These are phyloP conservation scores for Agrochola lota DNA, from an alignment of 2,888 invertebrate genomes.

Conservation along the genomic window DNA sequence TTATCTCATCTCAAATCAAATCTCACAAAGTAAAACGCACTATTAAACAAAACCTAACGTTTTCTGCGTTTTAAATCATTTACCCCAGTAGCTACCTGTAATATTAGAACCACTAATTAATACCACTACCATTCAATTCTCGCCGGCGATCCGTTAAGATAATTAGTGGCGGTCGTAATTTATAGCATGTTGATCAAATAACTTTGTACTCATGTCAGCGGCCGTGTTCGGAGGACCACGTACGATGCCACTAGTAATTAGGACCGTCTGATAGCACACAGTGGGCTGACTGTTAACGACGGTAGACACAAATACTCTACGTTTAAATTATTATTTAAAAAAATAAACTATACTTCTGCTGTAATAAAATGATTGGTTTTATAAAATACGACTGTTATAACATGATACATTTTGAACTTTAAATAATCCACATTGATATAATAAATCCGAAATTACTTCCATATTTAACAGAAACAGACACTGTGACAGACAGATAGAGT, in stretches of 20 bases:
- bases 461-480: no score
- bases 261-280: slow-evolving; percentile 46
- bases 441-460: no score
- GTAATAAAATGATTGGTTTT: not conserved
- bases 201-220: slow-evolving; percentile 56
- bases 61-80: not conserved
- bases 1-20: not conserved
- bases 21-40: not conserved
- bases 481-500: no score
- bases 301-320: slow-evolving; percentile 18
- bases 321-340: not conserved
- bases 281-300: slow-evolving; percentile 15
- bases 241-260: slow-evolving; percentile 55
- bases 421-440: not conserved
- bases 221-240: slow-evolving; percentile 41
- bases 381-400: not conserved
- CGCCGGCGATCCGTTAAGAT: slow-evolving; percentile 40
- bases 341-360: not conserved
- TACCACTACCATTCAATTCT: slow-evolving; percentile 45
- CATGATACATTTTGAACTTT: not conserved
- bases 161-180: slow-evolving; percentile 56
- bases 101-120: slow-evolving; percentile 13
- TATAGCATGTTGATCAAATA: slow-evolving; percentile 64
- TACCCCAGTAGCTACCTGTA: not conserved
- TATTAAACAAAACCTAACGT: not conserved